Evolutionary conservation across 2,113 vertebrate species (phyloP), one percentile per base, ranked within the genome.

Genomic region (Seriola dumerili): DNA sequence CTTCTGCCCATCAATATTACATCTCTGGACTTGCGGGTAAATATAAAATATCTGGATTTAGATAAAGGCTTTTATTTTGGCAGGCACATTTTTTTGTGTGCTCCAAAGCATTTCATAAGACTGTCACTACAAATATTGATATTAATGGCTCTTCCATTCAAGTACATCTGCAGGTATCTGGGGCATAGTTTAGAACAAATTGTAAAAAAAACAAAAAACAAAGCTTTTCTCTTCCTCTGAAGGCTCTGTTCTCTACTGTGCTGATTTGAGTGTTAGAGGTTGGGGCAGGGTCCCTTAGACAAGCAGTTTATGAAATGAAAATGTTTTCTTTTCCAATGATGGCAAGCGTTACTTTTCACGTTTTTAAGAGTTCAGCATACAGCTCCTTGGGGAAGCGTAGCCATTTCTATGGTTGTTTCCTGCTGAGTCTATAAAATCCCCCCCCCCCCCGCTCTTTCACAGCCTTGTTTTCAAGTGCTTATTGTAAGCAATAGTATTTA

Each of bases 241-340:
- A 66, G 55, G 36, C 59, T 71, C 36, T 25, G 38, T 59, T 72
- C 38, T 57, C 83, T 66, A 34, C 48, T 78, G 34, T 75, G 75
- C 65, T 85, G 76, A 76, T 64, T 74, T 63, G 44, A 71, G 68
- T 69, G 70, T 78, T 74, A 71, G 78, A 85, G 44, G 79, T 71
- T 71, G 72, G 65, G 74, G 76, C 83, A 76, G 54, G 66, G 72
- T 86, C 76, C 59, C 76, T 86, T 76, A 69, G 48, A 87, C 78
- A 73, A 90, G 80, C 84, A 83, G 52, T 83, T 91, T 78, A 82
- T 87, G 78, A 90, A 88, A 89, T 85, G 67, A 87, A 88, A 91
- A 92, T 84, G 67, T 88, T 91, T 89, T 89, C 59, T 19, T 87
- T 88, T 88, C 76, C 77, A 83, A 66, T 42, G 38, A 87, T 71